These are phyloP conservation scores for Antheraea assamensis DNA, from an alignment of 2,888 invertebrate genomes.

Conservation along the genomic window DNA sequence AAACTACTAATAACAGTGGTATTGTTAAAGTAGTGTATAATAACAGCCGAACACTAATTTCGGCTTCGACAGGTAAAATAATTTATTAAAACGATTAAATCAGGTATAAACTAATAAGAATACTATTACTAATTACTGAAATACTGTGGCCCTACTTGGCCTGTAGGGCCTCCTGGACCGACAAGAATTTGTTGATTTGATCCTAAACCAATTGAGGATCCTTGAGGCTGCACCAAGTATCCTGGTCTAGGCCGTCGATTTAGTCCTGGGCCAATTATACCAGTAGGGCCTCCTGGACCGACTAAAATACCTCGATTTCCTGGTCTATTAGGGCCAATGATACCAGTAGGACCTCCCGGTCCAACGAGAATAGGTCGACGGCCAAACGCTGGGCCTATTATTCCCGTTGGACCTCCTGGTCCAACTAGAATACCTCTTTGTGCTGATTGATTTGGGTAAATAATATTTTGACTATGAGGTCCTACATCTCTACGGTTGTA, in stretches of 20 bases:
- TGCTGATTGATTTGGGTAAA: conserved; percentile 37
- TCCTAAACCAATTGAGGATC: conserved; percentile 56
- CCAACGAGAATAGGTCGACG: conserved; percentile 62
- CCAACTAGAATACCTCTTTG: conserved; percentile 69
- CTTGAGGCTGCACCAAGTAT: conserved; percentile 68
- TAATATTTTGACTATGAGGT: conserved; percentile 49
- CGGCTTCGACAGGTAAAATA: background rate
- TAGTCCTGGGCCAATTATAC: conserved; percentile 50
- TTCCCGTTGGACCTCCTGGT: conserved; percentile 61
- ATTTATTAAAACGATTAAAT: background rate
- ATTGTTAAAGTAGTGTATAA: background rate
- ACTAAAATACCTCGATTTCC: conserved; percentile 53
- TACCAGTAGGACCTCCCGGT: conserved; percentile 66
- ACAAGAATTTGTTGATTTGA: conserved; percentile 44
- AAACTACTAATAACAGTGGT: background rate
- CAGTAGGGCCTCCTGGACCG: conserved; percentile 64
- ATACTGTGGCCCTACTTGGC: conserved; percentile 58
- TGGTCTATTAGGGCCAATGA: conserved; percentile 47
- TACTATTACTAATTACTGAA: conserved; percentile 65
- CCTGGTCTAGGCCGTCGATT: conserved; percentile 46
- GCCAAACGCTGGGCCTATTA: conserved; percentile 43
- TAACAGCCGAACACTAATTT: background rate
- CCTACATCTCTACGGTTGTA: conserved; percentile 44
- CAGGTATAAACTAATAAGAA: conserved; percentile 5
- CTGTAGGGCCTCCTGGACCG: conserved; percentile 76